phyloP scores from a whole-genome alignment of 2,797 vertebrate species.

The Pangasius macronema region DNA sequence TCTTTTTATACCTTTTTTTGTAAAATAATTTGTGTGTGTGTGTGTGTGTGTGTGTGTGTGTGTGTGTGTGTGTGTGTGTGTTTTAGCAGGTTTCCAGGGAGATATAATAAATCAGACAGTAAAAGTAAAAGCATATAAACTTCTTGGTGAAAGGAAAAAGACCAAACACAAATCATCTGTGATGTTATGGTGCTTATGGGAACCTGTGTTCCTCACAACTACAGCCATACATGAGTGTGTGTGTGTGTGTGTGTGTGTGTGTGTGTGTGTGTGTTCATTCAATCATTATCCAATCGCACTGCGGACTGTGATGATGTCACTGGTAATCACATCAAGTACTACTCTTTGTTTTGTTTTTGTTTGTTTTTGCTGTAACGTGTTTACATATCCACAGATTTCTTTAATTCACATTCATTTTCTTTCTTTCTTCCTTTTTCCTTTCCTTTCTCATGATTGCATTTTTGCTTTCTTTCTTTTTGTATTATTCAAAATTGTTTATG shows the following conservation, averaged over 20 bases:
- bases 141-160: not conserved
- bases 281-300: not conserved
- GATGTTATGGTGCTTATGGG: not conserved
- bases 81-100: not conserved
- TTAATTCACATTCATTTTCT: not conserved
- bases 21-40: not conserved
- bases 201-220: not conserved
- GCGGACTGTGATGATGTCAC: no score
- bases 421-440: not conserved
- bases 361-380: not conserved
- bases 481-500: not conserved
- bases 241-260: no score
- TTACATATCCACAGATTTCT: not conserved
- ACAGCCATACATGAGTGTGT: not conserved
- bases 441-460: not conserved
- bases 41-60: constrained; percentile 1
- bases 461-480: not conserved
- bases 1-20: constrained; percentile 66
- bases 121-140: not conserved
- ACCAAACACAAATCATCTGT: no score
- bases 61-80: not conserved
- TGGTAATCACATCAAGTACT: not conserved
- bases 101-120: not conserved
- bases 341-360: no score
- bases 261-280: not conserved